These are phyloP conservation scores for Saturnia pavonia DNA, from an alignment of 2,888 invertebrate genomes.

Conservation along the genomic window DNA sequence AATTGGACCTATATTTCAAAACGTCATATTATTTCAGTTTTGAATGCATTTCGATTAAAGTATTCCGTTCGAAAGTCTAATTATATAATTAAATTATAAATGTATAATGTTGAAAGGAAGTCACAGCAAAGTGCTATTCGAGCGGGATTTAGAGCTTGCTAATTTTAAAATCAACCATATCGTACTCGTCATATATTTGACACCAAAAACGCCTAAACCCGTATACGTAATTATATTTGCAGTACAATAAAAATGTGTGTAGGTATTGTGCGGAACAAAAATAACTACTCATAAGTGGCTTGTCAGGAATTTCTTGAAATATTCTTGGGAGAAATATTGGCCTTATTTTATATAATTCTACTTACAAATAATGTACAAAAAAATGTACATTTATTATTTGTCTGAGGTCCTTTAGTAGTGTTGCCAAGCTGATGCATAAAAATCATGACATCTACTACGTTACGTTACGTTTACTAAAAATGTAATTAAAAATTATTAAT, in stretches of 20 bases:
- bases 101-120: background rate
- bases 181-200: background rate
- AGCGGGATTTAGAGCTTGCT: background rate
- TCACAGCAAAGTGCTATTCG: background rate
- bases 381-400: too few species aligned
- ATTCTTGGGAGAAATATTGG: background rate
- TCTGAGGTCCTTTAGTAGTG: too few species aligned
- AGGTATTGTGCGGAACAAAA: background rate
- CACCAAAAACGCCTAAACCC: background rate
- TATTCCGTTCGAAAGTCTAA: background rate
- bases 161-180: background rate
- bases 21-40: background rate
- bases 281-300: background rate
- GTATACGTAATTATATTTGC: background rate
- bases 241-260: background rate
- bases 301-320: background rate
- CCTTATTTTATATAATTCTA: background rate
- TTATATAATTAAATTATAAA: too few species aligned
- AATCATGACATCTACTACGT: too few species aligned
- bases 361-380: background rate
- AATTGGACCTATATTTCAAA: background rate
- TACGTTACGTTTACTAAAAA: too few species aligned
- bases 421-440: too few species aligned
- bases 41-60: background rate
- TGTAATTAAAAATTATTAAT: too few species aligned